These are phyloP conservation scores for Pardosa pseudoannulata DNA, from an alignment of 2,888 invertebrate species.

Conservation along the genomic window DNA sequence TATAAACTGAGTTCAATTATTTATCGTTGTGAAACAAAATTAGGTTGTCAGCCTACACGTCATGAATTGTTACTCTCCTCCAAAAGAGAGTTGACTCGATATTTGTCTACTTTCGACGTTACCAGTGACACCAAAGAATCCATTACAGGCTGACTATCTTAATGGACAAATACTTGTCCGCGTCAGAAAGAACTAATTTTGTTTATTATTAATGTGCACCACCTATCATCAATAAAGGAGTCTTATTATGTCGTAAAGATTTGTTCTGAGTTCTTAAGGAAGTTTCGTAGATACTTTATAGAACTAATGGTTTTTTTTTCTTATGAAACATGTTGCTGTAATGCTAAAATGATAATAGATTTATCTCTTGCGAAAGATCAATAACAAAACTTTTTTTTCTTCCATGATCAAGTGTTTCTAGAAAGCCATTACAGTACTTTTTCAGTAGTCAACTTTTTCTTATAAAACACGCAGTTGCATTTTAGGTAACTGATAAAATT, in stretches of 20 bases:
- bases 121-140: background rate
- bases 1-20: too few relatives aligned
- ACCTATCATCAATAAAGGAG: background rate
- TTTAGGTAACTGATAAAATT: too few relatives aligned
- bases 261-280: background rate
- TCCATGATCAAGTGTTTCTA: too few relatives aligned
- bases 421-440: too few relatives aligned
- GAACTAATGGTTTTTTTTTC: background rate
- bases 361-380: too few relatives aligned
- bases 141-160: background rate
- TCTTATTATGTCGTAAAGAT: background rate
- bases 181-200: background rate
- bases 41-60: too few relatives aligned
- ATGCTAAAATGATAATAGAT: background rate
- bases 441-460: too few relatives aligned
- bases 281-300: background rate
- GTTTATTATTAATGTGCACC: conserved; percentile 5
- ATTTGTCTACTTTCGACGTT: background rate
- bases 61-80: background rate
- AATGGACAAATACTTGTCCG: conserved; percentile 6
- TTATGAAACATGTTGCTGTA: background rate
- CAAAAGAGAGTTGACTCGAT: background rate
- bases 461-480: too few relatives aligned
- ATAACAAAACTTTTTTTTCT: too few relatives aligned
- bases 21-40: too few relatives aligned